Evolutionary conservation across 2,888 invertebrate species (phyloP).

Genomic region (Gerris lacustris): DNA sequence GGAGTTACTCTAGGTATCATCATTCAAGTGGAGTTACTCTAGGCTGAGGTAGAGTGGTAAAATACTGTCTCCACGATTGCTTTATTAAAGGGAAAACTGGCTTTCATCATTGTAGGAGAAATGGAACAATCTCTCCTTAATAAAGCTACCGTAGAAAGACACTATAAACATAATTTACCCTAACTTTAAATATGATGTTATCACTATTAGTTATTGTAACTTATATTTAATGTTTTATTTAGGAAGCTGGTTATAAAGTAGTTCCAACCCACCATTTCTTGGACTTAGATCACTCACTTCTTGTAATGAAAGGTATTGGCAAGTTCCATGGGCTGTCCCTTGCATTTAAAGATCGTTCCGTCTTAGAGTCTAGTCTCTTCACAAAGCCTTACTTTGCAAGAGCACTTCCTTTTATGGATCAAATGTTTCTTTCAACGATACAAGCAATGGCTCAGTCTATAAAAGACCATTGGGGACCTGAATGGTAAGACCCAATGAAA

Average conservation of each 20-base stretch:
- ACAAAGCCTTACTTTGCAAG: neutral
- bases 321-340: neutral
- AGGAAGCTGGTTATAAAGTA: neutral
- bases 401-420: neutral
- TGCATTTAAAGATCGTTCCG: neutral
- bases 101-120: too few relatives aligned
- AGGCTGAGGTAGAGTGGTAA: too few relatives aligned
- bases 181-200: neutral
- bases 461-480: neutral
- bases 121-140: too few relatives aligned
- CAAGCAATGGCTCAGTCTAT: neutral
- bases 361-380: neutral
- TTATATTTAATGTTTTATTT: neutral
- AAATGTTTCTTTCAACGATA: neutral
- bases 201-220: neutral
- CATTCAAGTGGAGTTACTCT: too few relatives aligned
- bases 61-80: too few relatives aligned
- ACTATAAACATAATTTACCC: too few relatives aligned
- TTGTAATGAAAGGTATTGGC: neutral
- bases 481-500: neutral
- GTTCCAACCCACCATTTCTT: neutral
- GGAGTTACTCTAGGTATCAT: too few relatives aligned
- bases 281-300: neutral
- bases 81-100: too few relatives aligned
- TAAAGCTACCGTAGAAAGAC: too few relatives aligned